phyloP scores from a whole-genome alignment of 2,888 invertebrate genomes.

The Cheilosia soror region DNA sequence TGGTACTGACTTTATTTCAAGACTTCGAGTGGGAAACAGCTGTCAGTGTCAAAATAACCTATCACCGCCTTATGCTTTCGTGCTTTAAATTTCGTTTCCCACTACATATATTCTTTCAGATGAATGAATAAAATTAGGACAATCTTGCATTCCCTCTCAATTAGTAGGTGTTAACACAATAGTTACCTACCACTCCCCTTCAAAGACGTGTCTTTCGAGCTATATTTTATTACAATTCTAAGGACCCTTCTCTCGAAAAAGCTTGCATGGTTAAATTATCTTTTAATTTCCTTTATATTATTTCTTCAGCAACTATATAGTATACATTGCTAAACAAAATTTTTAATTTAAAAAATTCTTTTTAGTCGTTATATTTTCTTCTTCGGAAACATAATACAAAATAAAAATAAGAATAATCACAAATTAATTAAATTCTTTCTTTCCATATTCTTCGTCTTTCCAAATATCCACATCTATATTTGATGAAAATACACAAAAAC shows the following conservation, averaged over 20 bases:
- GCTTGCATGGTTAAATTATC: slow-evolving; percentile 59
- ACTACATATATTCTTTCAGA: no score
- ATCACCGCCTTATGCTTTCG: no score
- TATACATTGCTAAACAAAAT: slow-evolving; percentile 30
- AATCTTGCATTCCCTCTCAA: not conserved
- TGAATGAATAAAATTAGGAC: not conserved
- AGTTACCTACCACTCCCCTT: not conserved
- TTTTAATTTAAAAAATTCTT: not conserved
- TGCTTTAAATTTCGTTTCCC: no score
- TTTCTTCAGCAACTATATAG: slow-evolving; percentile 52
- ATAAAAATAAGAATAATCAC: slow-evolving; percentile 53
- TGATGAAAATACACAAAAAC: slow-evolving; percentile 37
- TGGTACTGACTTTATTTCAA: no score
- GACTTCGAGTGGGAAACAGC: no score
- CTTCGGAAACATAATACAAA: slow-evolving; percentile 7
- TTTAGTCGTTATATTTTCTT: slow-evolving; percentile 27
- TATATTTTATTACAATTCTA: slow-evolving; percentile 16
- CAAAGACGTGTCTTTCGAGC: slow-evolving; percentile 35
- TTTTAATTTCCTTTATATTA: slow-evolving; percentile 39
- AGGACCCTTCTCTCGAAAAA: not conserved
- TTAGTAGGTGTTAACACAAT: slow-evolving; percentile 28
- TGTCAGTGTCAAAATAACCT: no score
- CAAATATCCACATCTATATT: slow-evolving; percentile 55
- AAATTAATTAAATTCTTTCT: slow-evolving; percentile 70
- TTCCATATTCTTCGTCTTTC: slow-evolving; percentile 71